A percentile compares a stretch with the other conserved stretches of the same genome.
Conservation (phyloP, 2,113 vertebrate species). For the Syrmaticus mikado region DNA sequence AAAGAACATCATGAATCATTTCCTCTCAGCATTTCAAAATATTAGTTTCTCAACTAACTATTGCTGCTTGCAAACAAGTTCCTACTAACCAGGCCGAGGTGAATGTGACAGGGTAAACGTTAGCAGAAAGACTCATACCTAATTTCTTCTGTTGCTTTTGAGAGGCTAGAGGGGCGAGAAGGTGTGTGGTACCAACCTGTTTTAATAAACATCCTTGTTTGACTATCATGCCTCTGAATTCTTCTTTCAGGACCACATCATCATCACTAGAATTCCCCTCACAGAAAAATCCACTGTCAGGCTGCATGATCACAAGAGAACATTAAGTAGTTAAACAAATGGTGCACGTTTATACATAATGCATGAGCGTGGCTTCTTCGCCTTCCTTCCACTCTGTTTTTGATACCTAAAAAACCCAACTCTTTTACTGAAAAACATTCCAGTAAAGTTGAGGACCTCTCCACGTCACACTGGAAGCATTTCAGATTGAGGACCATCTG, state of each 20-base stretch:
- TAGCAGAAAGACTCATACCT: accelerated
- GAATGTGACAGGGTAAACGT: background rate
- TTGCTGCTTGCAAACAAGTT: background rate
- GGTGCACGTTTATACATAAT: background rate
- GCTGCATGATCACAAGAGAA: conserved; percentile 70
- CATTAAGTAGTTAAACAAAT: background rate
- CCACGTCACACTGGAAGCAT: background rate
- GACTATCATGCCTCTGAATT: conserved; percentile 94
- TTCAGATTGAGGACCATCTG: background rate
- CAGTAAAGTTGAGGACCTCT: background rate
- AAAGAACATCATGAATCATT: background rate
- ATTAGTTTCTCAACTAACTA: background rate
- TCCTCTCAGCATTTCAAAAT: conserved; percentile 35
- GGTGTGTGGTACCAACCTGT: conserved; percentile 81
- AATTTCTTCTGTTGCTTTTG: background rate
- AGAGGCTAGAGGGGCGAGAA: background rate
- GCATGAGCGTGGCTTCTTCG: background rate
- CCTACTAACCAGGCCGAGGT: background rate
- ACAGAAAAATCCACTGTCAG: conserved; percentile 93
- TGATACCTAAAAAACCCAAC: background rate
- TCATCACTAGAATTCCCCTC: conserved; percentile 98
- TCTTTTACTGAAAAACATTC: background rate
- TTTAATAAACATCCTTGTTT: conserved; percentile 97
- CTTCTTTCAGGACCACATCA: conserved; percentile 89
- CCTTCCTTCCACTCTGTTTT: background rate